Percentiles rank a stretch among this genome's conserved stretches.
Conservation (phyloP, 2,797 vertebrate species). For the Sebastes minor region DNA sequence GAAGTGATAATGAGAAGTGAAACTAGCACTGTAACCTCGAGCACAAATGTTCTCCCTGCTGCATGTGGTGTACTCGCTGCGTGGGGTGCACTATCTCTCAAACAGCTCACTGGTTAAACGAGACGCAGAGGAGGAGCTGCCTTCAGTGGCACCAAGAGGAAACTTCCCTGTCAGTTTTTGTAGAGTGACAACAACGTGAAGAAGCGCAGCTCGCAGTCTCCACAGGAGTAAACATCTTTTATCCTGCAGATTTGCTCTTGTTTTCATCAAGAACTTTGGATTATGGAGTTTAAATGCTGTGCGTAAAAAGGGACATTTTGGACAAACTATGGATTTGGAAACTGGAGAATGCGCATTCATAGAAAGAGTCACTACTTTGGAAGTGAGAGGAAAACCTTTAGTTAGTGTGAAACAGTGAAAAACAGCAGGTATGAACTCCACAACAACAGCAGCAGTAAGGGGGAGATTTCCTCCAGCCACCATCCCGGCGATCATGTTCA, state of each 20-base stretch:
- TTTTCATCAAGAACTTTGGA: neutral
- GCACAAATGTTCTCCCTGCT: neutral
- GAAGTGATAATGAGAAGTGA: constrained; percentile 10
- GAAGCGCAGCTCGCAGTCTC: neutral
- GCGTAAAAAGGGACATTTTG: constrained; percentile 57
- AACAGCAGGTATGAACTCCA: constrained; percentile 50
- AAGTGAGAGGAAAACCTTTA: neutral
- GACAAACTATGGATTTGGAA: constrained; percentile 27
- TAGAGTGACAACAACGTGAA: constrained; percentile 33
- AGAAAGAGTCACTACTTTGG: constrained; percentile 22
- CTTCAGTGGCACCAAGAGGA: neutral
- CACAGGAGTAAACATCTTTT: neutral
- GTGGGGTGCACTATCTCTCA: neutral
- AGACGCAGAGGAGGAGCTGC: constrained; percentile 63
- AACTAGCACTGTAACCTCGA: neutral
- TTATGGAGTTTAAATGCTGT: constrained; percentile 1
- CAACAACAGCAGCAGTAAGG: neutral
- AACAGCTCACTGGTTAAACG: constrained; percentile 17
- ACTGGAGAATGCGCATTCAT: constrained; percentile 5
- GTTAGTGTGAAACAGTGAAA: constrained; percentile 11
- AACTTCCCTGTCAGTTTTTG: constrained; percentile 49
- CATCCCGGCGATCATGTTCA: constrained; percentile 94
- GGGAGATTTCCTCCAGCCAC: constrained; percentile 69
- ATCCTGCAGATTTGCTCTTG: neutral
- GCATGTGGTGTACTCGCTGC: neutral